These are phyloP conservation scores for Chloroceryle inda DNA, from an alignment of 2,797 vertebrate genomes.

Conservation along the genomic window DNA sequence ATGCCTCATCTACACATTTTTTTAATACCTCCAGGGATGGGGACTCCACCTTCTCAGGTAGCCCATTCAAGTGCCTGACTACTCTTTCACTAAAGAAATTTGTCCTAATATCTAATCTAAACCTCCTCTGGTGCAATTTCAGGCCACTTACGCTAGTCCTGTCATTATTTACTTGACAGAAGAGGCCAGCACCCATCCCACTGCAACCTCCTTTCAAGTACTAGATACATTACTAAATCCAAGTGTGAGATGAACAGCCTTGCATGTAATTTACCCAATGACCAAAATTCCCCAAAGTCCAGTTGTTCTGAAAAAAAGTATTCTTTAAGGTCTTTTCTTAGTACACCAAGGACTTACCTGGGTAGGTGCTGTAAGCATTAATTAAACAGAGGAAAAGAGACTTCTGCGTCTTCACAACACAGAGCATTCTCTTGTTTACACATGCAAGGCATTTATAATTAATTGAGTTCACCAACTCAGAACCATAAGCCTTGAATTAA, in stretches of 20 bases:
- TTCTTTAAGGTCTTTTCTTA: neutral
- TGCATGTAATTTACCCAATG: neutral
- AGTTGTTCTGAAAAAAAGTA: neutral
- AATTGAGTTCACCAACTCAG: neutral
- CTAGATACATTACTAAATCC: neutral
- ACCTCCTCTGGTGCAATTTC: too few relatives aligned
- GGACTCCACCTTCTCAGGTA: too few relatives aligned
- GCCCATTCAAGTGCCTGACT: too few relatives aligned
- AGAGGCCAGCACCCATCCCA: too few relatives aligned
- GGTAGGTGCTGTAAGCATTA: neutral
- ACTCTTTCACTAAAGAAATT: too few relatives aligned
- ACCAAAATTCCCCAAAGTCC: neutral
- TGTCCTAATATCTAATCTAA: too few relatives aligned
- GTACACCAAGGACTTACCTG: neutral
- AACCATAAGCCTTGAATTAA: neutral
- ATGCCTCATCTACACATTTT: too few relatives aligned
- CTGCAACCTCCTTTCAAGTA: too few relatives aligned
- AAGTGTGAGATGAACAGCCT: neutral
- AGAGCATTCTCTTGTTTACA: neutral
- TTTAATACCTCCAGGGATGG: too few relatives aligned
- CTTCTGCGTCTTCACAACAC: neutral
- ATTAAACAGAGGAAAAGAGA: conserved; percentile 46
- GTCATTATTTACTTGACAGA: too few relatives aligned
- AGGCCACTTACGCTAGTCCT: too few relatives aligned
- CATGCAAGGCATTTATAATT: neutral